Evolutionary conservation across 2,888 invertebrate genomes (phyloP).

Genomic region (Sarcophaga caerulescens): DNA sequence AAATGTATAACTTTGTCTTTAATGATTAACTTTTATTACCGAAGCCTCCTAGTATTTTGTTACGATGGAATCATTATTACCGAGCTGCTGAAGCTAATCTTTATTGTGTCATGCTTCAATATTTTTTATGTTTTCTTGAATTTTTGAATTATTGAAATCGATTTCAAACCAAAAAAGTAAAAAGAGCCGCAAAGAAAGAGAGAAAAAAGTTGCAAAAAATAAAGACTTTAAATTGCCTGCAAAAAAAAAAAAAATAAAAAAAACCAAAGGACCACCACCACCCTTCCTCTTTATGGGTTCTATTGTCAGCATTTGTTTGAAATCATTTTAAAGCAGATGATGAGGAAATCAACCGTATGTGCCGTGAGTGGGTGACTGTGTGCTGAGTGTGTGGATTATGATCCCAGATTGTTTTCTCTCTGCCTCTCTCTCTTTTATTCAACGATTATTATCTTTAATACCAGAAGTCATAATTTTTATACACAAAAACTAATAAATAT

Average conservation of each 20-base stretch:
- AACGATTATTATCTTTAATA: conserved; percentile 64
- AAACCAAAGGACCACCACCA: conserved; percentile 4
- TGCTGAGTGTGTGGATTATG: conserved; percentile 2
- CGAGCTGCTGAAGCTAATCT: conserved; percentile 50
- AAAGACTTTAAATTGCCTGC: conserved; percentile 33
- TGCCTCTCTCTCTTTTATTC: background rate
- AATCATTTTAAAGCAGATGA: conserved; percentile 57
- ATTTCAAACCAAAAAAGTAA: conserved; percentile 26
- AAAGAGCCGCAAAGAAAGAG: background rate
- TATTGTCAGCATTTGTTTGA: conserved; percentile 51
- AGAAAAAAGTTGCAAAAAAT: conserved; percentile 7
- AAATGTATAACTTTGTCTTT: conserved; percentile 60
- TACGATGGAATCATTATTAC: too few species aligned
- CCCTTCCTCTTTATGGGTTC: background rate
- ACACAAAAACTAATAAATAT: conserved; percentile 58
- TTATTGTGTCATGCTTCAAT: conserved; percentile 66
- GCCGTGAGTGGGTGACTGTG: background rate
- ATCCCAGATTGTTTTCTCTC: background rate
- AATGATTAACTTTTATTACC: conserved; percentile 79
- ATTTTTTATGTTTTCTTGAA: conserved; percentile 61
- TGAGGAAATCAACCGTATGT: background rate
- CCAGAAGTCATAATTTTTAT: conserved; percentile 65
- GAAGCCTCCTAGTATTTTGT: conserved; percentile 35
- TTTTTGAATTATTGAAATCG: conserved; percentile 71
- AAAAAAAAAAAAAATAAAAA: too few species aligned